A percentile compares a stretch with the other conserved stretches of the same genome.
Evolutionary conservation across 2,113 vertebrate species (phyloP).

Genomic region (Scopus umbretta): DNA sequence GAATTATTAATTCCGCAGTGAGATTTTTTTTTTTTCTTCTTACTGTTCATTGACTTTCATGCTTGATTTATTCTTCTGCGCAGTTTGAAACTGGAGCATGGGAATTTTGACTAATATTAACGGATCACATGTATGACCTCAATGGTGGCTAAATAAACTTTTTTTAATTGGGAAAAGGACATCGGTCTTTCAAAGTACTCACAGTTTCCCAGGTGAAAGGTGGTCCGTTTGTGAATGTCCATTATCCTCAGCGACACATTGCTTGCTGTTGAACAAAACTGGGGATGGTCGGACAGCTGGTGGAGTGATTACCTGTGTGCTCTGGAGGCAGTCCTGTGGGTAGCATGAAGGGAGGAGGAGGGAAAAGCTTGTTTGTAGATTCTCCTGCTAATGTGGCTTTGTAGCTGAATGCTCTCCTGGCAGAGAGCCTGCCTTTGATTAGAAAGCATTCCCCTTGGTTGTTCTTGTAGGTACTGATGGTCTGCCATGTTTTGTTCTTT

Average conservation of each 20-base stretch:
- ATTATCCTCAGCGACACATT: not conserved
- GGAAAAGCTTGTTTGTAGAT: not conserved
- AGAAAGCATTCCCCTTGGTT: not conserved
- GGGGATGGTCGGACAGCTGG: not conserved
- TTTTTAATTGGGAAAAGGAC: not conserved
- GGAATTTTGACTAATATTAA: not conserved
- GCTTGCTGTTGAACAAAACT: not conserved
- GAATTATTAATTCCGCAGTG: conserved; percentile 1
- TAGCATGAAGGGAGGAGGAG: not conserved
- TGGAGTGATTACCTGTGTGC: not conserved
- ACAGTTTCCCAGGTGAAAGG: not conserved
- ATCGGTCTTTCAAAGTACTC: not conserved
- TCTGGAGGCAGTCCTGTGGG: not conserved
- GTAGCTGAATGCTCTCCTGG: not conserved
- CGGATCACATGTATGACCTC: not conserved
- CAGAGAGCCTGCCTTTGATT: conserved; percentile 4
- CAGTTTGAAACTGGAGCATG: not conserved
- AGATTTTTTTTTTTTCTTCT: not conserved
- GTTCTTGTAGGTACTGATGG: conserved; percentile 31
- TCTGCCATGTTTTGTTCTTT: conserved; percentile 20
- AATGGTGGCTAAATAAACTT: not conserved
- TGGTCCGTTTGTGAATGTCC: not conserved
- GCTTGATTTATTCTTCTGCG: not conserved
- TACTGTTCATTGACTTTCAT: not conserved
- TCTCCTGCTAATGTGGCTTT: not conserved